A percentile compares a stretch with the other conserved stretches of the same genome.
These are phyloP conservation scores for Epizoanthus stellaris DNA, from an alignment of 92 coral and sea anemone genomes.

Conservation along the genomic window DNA sequence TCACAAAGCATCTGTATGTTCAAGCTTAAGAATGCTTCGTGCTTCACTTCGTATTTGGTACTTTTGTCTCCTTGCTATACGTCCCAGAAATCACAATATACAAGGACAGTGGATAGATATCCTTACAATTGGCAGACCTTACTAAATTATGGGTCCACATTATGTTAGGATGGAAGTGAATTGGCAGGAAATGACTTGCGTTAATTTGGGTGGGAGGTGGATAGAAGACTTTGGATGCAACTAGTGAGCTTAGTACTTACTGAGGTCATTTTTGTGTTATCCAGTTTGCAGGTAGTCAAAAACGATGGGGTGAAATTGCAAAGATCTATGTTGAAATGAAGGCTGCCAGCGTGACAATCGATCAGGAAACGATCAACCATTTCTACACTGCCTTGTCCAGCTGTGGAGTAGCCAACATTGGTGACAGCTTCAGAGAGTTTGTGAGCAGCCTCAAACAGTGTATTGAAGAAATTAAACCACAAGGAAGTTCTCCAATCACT, in stretches of 20 bases:
- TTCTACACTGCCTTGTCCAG: slow-evolving; percentile 64
- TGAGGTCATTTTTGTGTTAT: not conserved
- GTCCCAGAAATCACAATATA: no score
- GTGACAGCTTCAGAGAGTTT: slow-evolving; percentile 50
- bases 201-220: no score
- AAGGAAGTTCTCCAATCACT: slow-evolving; percentile 46
- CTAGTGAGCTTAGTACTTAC: not conserved
- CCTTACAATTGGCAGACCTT: no score
- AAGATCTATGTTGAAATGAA: slow-evolving; percentile 68
- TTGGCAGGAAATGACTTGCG: no score
- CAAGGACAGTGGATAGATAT: no score
- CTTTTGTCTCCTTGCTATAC: no score
- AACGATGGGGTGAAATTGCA: slow-evolving; percentile 78
- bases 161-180: no score
- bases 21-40: no score
- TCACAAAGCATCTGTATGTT: no score
- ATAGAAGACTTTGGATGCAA: not conserved
- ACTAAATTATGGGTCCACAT: no score
- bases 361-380: slow-evolving; percentile 33
- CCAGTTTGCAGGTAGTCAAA: slow-evolving; percentile 70
- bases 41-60: no score
- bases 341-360: slow-evolving; percentile 60
- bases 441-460: slow-evolving; percentile 25
- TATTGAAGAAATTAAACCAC: slow-evolving; percentile 12
- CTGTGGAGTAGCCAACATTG: slow-evolving; percentile 30